Evolutionary conservation across 2,888 invertebrate species (phyloP).

Genomic region (Cephus pygmeus): DNA sequence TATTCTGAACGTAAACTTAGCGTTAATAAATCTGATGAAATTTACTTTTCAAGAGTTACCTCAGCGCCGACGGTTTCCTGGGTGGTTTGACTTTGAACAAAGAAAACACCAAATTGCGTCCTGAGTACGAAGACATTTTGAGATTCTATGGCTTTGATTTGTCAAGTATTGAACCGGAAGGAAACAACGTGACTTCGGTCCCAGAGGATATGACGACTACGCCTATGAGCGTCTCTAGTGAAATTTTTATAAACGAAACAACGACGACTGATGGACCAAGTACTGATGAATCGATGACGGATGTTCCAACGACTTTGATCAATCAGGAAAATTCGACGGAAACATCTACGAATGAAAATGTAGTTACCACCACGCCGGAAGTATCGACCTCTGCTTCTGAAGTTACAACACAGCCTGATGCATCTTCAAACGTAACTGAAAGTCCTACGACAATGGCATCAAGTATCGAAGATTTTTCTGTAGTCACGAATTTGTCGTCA

Average conservation of each 20-base stretch:
- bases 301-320: conserved; percentile 21
- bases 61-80: conserved; percentile 85
- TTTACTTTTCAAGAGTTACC: conserved; percentile 76
- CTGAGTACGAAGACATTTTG: conserved; percentile 79
- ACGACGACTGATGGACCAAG: background rate
- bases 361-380: conserved; percentile 40
- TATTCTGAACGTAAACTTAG: background rate
- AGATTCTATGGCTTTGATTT: conserved; percentile 86
- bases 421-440: background rate
- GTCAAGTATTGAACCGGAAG: conserved; percentile 40
- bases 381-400: conserved; percentile 3
- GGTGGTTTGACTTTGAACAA: conserved; percentile 84
- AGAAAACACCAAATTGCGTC: conserved; percentile 79
- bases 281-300: background rate
- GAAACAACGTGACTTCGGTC: conserved; percentile 30
- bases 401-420: conserved; percentile 16
- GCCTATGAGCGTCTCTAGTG: background rate
- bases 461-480: conserved; percentile 35
- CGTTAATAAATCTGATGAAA: background rate
- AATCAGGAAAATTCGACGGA: background rate
- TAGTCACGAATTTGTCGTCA: background rate
- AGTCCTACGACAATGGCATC: conserved; percentile 25
- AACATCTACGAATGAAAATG: conserved; percentile 43
- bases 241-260: background rate
- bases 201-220: conserved; percentile 2